Conservation (phyloP, 2,888 invertebrate species). For the Cancer borealis region DNA sequence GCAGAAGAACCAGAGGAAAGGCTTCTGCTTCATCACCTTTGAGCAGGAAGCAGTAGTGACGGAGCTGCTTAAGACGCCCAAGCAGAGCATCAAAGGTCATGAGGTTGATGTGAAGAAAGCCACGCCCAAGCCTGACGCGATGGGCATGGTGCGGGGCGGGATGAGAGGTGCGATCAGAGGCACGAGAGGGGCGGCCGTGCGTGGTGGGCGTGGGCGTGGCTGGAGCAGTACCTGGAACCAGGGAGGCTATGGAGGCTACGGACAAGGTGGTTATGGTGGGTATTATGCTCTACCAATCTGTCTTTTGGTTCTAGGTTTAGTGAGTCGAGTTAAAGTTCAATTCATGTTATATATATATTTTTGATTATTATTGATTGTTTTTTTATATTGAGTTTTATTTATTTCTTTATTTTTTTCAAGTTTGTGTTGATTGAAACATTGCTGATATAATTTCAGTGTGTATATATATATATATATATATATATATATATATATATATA, state of each 20-base stretch:
- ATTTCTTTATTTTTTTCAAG: no score
- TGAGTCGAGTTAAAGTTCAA: background rate
- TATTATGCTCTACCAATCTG: no score
- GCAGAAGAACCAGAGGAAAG: slow-evolving; percentile 96
- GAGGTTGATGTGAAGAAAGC: slow-evolving; percentile 98
- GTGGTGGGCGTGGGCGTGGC: slow-evolving; percentile 82
- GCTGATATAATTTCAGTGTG: no score
- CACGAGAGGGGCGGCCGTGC: slow-evolving; percentile 82
- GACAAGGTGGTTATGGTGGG: slow-evolving; percentile 63
- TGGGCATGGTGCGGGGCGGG: slow-evolving; percentile 80
- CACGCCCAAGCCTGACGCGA: slow-evolving; percentile 86
- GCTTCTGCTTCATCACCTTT: slow-evolving; percentile 98
- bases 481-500: no score
- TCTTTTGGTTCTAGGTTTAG: background rate
- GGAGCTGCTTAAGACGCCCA: slow-evolving; percentile 93
- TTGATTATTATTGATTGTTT: no score
- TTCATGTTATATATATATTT: background rate
- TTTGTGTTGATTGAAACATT: no score
- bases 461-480: no score
- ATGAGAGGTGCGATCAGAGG: slow-evolving; percentile 85
- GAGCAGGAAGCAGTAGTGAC: slow-evolving; percentile 96
- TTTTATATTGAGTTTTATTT: no score
- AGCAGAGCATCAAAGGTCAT: slow-evolving; percentile 95
- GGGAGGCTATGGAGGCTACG: slow-evolving; percentile 67
- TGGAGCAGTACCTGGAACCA: slow-evolving; percentile 78